Evolutionary conservation across 30 jellyfish, hydroid and myxozoan genomes (phyloP).

Genomic region (Turritopsis rubra): DNA sequence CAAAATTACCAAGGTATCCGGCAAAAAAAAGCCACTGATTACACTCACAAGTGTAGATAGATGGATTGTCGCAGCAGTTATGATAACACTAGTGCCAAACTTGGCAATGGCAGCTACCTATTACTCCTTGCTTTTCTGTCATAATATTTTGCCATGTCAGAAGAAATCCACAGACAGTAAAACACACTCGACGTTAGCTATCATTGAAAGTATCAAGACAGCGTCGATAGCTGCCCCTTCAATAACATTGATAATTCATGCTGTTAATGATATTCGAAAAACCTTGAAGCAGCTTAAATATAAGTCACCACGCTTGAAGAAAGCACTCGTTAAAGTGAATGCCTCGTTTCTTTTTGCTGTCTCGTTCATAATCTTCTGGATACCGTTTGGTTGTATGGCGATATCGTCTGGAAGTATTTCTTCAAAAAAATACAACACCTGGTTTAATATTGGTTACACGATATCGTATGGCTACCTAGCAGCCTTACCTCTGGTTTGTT

Average conservation of each 20-base stretch:
- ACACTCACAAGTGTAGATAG: background rate
- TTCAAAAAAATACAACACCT: background rate
- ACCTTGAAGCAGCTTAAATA: background rate
- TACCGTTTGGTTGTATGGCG: slow-evolving; percentile 13
- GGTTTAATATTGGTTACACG: slow-evolving; percentile 11
- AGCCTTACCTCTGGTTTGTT: slow-evolving; percentile 1
- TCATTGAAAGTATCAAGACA: background rate
- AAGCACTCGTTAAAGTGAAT: background rate
- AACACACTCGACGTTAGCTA: background rate
- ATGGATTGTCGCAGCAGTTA: background rate
- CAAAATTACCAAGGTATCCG: background rate
- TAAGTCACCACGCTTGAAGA: background rate
- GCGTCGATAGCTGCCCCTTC: slow-evolving; percentile 9
- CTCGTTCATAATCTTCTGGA: background rate
- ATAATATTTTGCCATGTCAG: slow-evolving; percentile 2
- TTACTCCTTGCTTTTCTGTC: background rate
- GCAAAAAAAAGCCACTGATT: background rate
- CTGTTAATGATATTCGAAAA: background rate
- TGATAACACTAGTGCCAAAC: slow-evolving; percentile 1
- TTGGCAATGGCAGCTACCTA: background rate
- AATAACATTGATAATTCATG: slow-evolving; percentile 10
- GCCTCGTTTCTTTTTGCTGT: background rate
- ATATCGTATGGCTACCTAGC: slow-evolving; percentile 5
- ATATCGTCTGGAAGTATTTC: background rate
- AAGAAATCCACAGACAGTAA: background rate